Evolutionary conservation across 2,888 invertebrate species (phyloP), one percentile per base, ranked within the genome.

Genomic region (Apamea monoglypha): DNA sequence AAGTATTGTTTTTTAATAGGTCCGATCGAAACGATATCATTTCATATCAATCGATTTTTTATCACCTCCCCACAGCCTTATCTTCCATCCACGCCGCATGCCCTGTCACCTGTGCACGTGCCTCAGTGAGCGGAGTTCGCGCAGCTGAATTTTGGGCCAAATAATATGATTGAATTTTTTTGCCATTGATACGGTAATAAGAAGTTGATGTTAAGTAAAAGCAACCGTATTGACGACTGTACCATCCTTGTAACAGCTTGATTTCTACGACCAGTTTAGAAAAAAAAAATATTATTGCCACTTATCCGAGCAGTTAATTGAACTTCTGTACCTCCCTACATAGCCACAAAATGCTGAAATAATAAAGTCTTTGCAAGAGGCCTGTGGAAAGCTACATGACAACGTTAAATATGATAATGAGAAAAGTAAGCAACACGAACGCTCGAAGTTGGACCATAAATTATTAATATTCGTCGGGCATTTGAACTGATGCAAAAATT

Each of bases 321-420:
- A 56, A 68, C 84, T 84, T 86, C 83, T 86, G 75, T 2, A 29
- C 2, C 2, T 47, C 12, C 12, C 32, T 47, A 63, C 29, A 61
- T n/a, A 40, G 32, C 25, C 80, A 87, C 85, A 87, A 88, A 91
- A 91, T 89, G 81, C 80, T 87, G 87, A 92, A 92, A 93, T 92
- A 92, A 93, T 94, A 92, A 94, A 92, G 92, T 91, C 89, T 89
- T 90, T 83, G 83, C 83, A 84, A 70, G 78, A 87, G 88, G 89
- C 89, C 86, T 80, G 79, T 63, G 74, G 83, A 89, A 87, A 86
- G 84, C 84, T 91, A 93, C 92, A 93, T 92, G 92, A 92, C 93
- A 94, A 92, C 92, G 92, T 92, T 91, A 92, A 92, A 94, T 94
- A 94, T 94, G 93, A 87, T 94, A 94, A 94, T 93, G 93, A 93